These are phyloP conservation scores for Coelogynopora nodosa DNA, from an alignment of 2,888 invertebrate genomes.

Conservation along the genomic window DNA sequence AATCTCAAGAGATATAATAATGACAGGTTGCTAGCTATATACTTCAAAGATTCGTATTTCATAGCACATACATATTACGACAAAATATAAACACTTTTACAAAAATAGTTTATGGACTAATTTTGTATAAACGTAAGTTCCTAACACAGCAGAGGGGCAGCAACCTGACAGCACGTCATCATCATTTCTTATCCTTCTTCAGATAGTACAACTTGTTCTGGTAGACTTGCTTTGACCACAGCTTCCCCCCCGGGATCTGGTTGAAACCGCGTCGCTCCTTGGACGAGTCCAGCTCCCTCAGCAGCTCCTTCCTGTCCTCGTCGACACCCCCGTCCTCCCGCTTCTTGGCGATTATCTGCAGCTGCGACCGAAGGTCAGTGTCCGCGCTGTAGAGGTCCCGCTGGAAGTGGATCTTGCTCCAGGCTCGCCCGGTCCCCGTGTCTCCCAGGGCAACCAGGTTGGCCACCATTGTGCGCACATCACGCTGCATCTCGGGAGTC, in stretches of 20 bases:
- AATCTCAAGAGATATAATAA: too few species aligned
- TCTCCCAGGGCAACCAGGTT: neutral
- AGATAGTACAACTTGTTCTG: neutral
- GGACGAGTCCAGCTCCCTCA: neutral
- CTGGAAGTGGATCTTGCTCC: neutral
- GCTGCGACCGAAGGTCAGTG: neutral
- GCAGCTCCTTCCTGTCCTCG: neutral
- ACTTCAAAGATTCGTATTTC: too few species aligned
- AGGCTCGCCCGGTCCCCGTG: neutral
- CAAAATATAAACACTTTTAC: too few species aligned
- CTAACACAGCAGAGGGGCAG: too few species aligned
- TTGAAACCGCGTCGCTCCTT: neutral
- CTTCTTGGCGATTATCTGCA: neutral
- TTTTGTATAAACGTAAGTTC: too few species aligned
- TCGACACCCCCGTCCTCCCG: neutral
- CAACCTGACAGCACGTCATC: too few species aligned
- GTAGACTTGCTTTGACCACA: neutral
- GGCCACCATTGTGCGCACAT: neutral
- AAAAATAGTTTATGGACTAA: too few species aligned
- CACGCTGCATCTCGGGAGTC: neutral
- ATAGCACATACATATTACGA: too few species aligned
- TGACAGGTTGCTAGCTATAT: too few species aligned
- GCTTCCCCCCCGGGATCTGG: neutral
- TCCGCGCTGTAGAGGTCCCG: neutral
- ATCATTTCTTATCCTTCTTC: neutral